A percentile compares a stretch with the other conserved stretches of the same genome.
Evolutionary conservation across 2,888 invertebrate species (phyloP).

Genomic region (Ametastegia equiseti): DNA sequence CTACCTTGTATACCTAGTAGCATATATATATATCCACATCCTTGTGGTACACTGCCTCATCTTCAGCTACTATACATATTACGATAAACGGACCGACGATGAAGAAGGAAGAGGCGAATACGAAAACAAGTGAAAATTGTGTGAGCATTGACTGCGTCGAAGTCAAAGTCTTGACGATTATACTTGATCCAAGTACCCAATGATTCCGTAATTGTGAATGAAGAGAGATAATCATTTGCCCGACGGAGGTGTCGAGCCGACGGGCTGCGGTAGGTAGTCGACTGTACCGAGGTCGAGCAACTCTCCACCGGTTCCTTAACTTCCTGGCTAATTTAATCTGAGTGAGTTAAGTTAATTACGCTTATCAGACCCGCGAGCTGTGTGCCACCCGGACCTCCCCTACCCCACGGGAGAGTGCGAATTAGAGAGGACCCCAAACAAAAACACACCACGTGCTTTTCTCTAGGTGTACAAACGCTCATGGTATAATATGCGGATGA

Average conservation of each 20-base stretch:
- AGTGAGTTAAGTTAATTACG: constrained; percentile 68
- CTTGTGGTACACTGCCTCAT: too few species aligned
- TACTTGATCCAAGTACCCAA: too few species aligned
- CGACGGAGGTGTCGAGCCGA: constrained; percentile 1
- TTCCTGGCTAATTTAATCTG: constrained; percentile 67
- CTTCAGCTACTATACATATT: too few species aligned
- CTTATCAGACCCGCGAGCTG: constrained; percentile 67
- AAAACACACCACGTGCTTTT: constrained; percentile 62
- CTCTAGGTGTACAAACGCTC: background rate
- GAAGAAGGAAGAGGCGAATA: too few species aligned
- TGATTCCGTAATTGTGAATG: too few species aligned
- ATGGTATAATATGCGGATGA: too few species aligned
- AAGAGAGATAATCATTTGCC: background rate
- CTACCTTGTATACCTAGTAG: background rate
- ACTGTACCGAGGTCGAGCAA: constrained; percentile 55
- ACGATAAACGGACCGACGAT: too few species aligned
- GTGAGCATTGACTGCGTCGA: too few species aligned
- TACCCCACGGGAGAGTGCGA: background rate
- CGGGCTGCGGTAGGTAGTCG: constrained; percentile 48
- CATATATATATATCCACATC: background rate
- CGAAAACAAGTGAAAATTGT: too few species aligned
- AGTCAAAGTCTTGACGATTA: too few species aligned
- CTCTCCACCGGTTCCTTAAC: constrained; percentile 68
- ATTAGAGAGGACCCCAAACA: constrained; percentile 49
- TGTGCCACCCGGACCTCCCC: constrained; percentile 53